Conservation (phyloP, 2,888 invertebrate species). For the Scaeva pyrastri region DNA sequence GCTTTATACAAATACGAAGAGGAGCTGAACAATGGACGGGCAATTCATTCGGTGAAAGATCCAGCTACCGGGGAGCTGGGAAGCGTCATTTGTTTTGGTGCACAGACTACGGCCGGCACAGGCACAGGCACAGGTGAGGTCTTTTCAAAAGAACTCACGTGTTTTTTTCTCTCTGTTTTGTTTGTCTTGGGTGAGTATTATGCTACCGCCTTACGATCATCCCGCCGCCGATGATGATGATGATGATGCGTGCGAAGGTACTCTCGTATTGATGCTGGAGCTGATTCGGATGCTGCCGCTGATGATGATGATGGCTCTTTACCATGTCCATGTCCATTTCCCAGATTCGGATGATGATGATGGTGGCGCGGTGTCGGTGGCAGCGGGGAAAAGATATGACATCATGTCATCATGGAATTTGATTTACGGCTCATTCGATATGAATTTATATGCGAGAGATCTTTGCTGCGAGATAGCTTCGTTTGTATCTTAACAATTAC, state of each 20-base stretch:
- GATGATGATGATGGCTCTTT: slow-evolving; percentile 53
- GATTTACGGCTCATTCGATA: slow-evolving; percentile 77
- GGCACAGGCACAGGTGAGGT: slow-evolving; percentile 64
- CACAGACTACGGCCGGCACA: slow-evolving; percentile 39
- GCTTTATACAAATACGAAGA: slow-evolving; percentile 1
- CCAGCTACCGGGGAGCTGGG: slow-evolving; percentile 68
- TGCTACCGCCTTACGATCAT: slow-evolving; percentile 70
- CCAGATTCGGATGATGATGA: slow-evolving; percentile 27
- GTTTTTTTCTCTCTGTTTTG: slow-evolving; percentile 40
- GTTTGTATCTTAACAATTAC: not conserved
- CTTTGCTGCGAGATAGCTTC: slow-evolving; percentile 37
- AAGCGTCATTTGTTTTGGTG: slow-evolving; percentile 41
- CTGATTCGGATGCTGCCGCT: slow-evolving; percentile 40
- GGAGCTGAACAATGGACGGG: slow-evolving; percentile 50
- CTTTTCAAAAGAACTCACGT: slow-evolving; percentile 35
- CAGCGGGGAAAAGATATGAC: slow-evolving; percentile 76
- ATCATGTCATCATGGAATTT: slow-evolving; percentile 78
- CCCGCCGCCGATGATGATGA: too few species aligned
- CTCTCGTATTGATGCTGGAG: slow-evolving; percentile 38
- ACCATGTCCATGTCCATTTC: slow-evolving; percentile 51
- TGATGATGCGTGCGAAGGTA: slow-evolving; percentile 4
- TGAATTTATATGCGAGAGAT: slow-evolving; percentile 77
- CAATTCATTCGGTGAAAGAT: slow-evolving; percentile 67
- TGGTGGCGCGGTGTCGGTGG: not conserved
- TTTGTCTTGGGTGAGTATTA: slow-evolving; percentile 33